These are phyloP conservation scores for Ophion ellenae DNA, from an alignment of 2,888 invertebrate genomes.

Conservation along the genomic window DNA sequence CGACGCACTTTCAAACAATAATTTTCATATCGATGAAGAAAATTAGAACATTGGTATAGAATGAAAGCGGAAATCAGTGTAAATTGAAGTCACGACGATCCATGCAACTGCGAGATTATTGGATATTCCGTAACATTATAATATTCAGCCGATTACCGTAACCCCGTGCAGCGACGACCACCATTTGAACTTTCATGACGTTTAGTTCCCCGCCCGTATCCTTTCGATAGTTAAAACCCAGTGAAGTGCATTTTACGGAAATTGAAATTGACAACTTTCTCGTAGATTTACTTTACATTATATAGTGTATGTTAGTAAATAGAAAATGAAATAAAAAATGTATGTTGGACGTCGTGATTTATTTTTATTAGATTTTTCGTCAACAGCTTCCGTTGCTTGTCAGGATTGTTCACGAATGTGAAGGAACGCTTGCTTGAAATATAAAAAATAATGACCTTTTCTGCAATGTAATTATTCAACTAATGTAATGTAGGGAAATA, in stretches of 20 bases:
- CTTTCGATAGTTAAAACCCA: not conserved
- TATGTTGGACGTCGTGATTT: not conserved
- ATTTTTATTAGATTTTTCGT: not conserved
- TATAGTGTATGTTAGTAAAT: not conserved
- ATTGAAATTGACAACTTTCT: constrained; percentile 8
- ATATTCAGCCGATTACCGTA: constrained; percentile 8
- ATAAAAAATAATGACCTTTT: not conserved
- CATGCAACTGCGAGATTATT: constrained; percentile 34
- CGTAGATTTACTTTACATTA: not conserved
- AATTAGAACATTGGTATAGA: constrained; percentile 4
- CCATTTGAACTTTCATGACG: constrained; percentile 8
- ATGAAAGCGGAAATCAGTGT: constrained; percentile 6
- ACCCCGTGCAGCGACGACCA: not conserved
- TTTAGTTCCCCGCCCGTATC: not conserved
- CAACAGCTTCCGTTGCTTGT: not conserved
- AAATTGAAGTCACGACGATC: constrained; percentile 41
- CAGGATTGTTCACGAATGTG: not conserved
- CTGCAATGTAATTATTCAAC: not conserved
- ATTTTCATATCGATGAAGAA: not conserved
- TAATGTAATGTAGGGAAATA: not conserved
- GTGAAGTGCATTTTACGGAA: constrained; percentile 5
- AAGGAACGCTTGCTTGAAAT: not conserved
- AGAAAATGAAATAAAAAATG: not conserved
- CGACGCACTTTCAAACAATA: not conserved
- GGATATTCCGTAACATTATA: constrained; percentile 22